phyloP scores from a whole-genome alignment of 2,888 invertebrate genomes.

The Acanthopleura granulata region DNA sequence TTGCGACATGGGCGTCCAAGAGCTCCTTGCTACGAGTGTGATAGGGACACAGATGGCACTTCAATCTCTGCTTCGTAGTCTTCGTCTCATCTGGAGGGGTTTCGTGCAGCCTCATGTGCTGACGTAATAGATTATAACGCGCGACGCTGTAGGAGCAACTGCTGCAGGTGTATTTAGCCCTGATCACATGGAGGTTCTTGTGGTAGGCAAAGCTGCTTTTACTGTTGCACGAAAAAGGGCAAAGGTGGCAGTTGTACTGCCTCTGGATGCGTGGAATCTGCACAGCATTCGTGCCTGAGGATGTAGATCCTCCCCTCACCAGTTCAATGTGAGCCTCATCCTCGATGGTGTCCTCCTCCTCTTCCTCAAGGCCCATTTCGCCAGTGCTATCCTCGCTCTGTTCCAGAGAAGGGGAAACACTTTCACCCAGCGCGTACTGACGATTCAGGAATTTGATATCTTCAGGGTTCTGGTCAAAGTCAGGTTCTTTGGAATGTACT shows the following conservation, averaged over 20 bases:
- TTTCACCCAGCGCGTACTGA: slow-evolving; percentile 50
- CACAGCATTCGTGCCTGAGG: background rate
- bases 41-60: slow-evolving; percentile 55
- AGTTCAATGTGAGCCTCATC: background rate
- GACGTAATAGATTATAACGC: slow-evolving; percentile 24
- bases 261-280: slow-evolving; percentile 23
- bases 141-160: slow-evolving; percentile 27
- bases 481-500: slow-evolving; percentile 48
- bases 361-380: background rate
- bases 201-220: slow-evolving; percentile 38
- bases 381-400: slow-evolving; percentile 8
- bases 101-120: slow-evolving; percentile 26
- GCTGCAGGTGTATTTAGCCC: slow-evolving; percentile 29
- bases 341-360: slow-evolving; percentile 4
- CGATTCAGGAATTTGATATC: slow-evolving; percentile 53
- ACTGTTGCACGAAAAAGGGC: slow-evolving; percentile 43
- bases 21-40: slow-evolving; percentile 42
- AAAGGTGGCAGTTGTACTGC: slow-evolving; percentile 36
- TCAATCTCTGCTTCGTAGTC: slow-evolving; percentile 22
- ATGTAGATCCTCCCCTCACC: background rate
- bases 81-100: slow-evolving; percentile 26
- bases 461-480: slow-evolving; percentile 44
- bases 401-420: slow-evolving; percentile 13
- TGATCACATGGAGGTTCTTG: slow-evolving; percentile 31
- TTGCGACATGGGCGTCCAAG: slow-evolving; percentile 48